These are phyloP conservation scores for Gymnobelideus leadbeateri DNA, from an alignment of 2,113 vertebrate genomes.

Conservation along the genomic window DNA sequence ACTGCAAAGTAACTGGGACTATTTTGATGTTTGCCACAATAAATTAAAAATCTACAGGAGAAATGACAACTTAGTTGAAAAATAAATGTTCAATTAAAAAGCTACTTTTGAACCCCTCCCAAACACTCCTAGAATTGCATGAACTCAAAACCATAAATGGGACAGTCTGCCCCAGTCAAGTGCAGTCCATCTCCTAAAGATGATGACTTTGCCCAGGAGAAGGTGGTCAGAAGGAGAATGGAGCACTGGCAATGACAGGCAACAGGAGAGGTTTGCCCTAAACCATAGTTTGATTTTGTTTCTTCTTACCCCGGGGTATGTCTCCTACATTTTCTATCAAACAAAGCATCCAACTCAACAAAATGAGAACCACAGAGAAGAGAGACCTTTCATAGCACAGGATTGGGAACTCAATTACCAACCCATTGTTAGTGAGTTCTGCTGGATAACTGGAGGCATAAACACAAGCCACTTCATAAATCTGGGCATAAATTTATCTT, in stretches of 20 bases:
- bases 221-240: not conserved
- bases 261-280: not conserved
- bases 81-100: not conserved
- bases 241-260: too few relatives aligned
- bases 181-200: not conserved
- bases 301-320: slow-evolving; percentile 8
- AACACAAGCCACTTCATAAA: not conserved
- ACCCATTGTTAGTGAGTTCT: not conserved
- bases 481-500: not conserved
- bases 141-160: not conserved
- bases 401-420: not conserved
- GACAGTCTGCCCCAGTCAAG: not conserved
- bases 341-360: slow-evolving; percentile 19
- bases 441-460: not conserved
- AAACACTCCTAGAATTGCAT: not conserved
- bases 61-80: not conserved
- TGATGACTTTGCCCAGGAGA: not conserved
- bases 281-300: not conserved
- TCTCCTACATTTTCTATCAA: slow-evolving; percentile 14
- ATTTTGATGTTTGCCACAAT: not conserved
- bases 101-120: not conserved
- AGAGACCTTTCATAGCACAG: not conserved
- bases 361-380: not conserved
- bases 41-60: not conserved
- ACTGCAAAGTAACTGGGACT: not conserved